Percentiles rank a stretch among this genome's conserved stretches.
These are phyloP conservation scores for Gambelia wislizenii DNA, from an alignment of 2,797 vertebrate genomes.

Conservation along the genomic window DNA sequence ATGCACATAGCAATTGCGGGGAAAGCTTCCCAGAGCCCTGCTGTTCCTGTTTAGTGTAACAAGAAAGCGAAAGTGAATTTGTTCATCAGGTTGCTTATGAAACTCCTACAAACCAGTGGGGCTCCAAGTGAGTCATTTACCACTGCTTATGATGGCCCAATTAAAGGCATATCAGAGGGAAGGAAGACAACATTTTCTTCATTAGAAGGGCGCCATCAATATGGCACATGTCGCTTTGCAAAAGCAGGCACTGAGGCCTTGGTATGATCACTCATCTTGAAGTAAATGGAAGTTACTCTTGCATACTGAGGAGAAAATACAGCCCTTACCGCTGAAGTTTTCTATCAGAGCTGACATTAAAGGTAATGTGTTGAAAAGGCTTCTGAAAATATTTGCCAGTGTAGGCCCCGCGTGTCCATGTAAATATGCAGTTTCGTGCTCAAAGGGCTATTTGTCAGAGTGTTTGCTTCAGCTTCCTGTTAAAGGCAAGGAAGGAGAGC, in stretches of 20 bases:
- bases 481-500: not conserved
- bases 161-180: not conserved
- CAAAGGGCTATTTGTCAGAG: slow-evolving; percentile 21
- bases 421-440: slow-evolving; percentile 18
- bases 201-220: not conserved
- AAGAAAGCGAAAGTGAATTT: not conserved
- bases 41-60: not conserved
- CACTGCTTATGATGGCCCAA: not conserved
- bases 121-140: not conserved
- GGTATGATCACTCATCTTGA: not conserved
- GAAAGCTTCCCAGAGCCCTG: too few species aligned
- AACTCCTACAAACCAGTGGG: not conserved
- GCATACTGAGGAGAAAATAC: not conserved
- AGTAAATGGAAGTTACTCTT: slow-evolving; percentile 25
- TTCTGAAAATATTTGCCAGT: slow-evolving; percentile 38
- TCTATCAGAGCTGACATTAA: slow-evolving; percentile 34
- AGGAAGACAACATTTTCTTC: not conserved
- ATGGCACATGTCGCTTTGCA: not conserved
- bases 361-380: slow-evolving; percentile 26
- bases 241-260: not conserved
- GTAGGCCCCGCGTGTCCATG: not conserved
- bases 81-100: not conserved
- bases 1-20: too few species aligned
- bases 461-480: slow-evolving; percentile 12
- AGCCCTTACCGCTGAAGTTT: not conserved